phyloP scores from a whole-genome alignment of 2,888 invertebrate genomes.

The Chaitophorus viminalis region DNA sequence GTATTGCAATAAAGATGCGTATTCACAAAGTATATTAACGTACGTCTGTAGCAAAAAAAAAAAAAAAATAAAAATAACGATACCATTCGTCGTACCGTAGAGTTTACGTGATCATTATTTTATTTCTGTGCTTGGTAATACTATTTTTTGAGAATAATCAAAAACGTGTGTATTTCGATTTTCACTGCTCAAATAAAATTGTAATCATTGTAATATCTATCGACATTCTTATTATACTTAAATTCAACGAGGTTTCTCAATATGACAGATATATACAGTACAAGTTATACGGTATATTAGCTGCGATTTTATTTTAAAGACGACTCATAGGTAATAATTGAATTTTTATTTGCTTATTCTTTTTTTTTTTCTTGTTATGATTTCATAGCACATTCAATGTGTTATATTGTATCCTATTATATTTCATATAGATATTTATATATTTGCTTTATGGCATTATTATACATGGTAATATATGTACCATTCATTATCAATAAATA shows the following conservation, averaged over 20 bases:
- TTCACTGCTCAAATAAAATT: background rate
- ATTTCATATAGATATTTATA: no score
- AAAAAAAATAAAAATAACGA: background rate
- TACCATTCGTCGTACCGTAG: background rate
- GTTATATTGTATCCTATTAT: no score
- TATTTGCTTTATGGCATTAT: no score
- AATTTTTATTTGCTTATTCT: no score
- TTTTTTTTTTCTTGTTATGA: no score
- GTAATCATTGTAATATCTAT: background rate
- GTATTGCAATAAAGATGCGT: no score
- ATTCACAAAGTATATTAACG: background rate
- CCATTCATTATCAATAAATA: no score
- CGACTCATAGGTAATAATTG: no score
- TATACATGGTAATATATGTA: no score
- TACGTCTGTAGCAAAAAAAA: background rate
- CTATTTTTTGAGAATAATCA: background rate
- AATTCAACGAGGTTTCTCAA: background rate
- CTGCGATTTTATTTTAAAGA: background rate
- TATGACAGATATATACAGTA: background rate
- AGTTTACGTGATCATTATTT: background rate
- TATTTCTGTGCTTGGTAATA: background rate
- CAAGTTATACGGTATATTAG: background rate
- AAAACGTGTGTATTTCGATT: background rate
- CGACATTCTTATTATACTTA: background rate
- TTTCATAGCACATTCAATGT: no score